Conservation (phyloP, 1,140 invertebrate genomes). For the Drosophila punjabiensis region DNA sequence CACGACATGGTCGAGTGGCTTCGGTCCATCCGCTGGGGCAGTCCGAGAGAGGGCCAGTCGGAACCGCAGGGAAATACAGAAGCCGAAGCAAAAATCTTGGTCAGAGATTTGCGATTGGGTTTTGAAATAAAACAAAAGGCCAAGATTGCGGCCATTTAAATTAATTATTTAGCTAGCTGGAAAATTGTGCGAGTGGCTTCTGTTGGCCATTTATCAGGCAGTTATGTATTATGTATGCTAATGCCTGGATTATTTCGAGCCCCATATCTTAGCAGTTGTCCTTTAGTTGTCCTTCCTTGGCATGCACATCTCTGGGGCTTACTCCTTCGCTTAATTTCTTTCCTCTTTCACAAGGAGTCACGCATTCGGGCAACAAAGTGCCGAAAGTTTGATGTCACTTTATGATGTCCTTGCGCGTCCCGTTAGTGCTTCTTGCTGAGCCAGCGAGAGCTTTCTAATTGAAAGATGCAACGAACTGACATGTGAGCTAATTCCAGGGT, state of each 20-base stretch:
- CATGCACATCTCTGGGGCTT: constrained; percentile 5
- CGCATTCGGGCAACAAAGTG: constrained; percentile 14
- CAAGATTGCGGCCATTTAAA: constrained; percentile 45
- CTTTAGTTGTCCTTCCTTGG: background rate
- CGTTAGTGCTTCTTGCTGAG: constrained; percentile 70
- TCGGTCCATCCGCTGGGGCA: constrained; percentile 35
- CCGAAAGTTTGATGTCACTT: constrained; percentile 28
- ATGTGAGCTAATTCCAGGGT: constrained; percentile 27
- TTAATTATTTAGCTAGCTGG: constrained; percentile 46
- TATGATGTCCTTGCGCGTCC: constrained; percentile 48
- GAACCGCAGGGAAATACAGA: constrained; percentile 48
- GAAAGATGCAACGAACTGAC: constrained; percentile 37
- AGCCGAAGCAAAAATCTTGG: constrained; percentile 44
- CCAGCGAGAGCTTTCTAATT: constrained; percentile 65
- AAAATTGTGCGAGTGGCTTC: constrained; percentile 25
- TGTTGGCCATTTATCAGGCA: constrained; percentile 24
- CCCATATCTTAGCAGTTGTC: constrained; percentile 16
- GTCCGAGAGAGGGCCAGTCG: constrained; percentile 5
- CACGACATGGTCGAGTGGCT: constrained; percentile 65
- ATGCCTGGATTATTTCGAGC: constrained; percentile 24
- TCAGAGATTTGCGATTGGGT: constrained; percentile 32
- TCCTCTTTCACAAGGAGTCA: constrained; percentile 14
- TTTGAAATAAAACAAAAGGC: constrained; percentile 18
- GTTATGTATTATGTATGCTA: constrained; percentile 48
- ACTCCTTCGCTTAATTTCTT: constrained; percentile 16